Base-by-base conservation (phyloP, 2,888 invertebrate genomes). In the Chrysolina americana region DNA sequence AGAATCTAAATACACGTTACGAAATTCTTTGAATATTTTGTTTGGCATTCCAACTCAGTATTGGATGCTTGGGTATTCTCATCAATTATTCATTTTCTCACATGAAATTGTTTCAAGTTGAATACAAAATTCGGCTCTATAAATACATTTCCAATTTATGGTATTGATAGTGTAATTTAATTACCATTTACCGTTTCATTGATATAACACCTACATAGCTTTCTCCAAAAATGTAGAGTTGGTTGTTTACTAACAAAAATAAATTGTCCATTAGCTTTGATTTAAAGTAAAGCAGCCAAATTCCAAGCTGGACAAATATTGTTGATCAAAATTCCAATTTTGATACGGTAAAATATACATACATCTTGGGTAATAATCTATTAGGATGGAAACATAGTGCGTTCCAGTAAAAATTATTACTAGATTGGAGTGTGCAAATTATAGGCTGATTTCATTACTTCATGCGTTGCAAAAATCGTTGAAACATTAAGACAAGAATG, bases 51-150 rank as follows among this genome's bases (percentile, higher is more conserved):
- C 59, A 36, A 59, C 36, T 59, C 28, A 36, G 59, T 59, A 59
- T 59, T 59, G 59, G 9, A 23, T 28, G 36, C 59, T 36, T 28
- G 59, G 5, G 23, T 59, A 59, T 59, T 15, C 59, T 59, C 59
- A 59, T 59, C 59, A 59, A 59, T 59, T 28, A 59, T 59, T 59
- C 59, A 59, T 59, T 59, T 59, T 59, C 36, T 59, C 59, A 36
- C 28, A 59, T 59, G n/a, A 59, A 59, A 23, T 59, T 36, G 36
- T 59, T 28, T 59, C 28, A 59, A 28, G 59, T 59, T 28, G 36
- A 59, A 36, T 59, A 59, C 53, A 59, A 59, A 59, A 59, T 59
- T 36, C 9, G 28, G 17, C n/a, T 36, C 15, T n/a, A 59, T 23
- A 36, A n/a, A 59, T 28, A 59, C n/a, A 28, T 59, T 6, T 59